phyloP scores from a whole-genome alignment of 2,888 invertebrate species.

The Silvanus unidentatus region DNA sequence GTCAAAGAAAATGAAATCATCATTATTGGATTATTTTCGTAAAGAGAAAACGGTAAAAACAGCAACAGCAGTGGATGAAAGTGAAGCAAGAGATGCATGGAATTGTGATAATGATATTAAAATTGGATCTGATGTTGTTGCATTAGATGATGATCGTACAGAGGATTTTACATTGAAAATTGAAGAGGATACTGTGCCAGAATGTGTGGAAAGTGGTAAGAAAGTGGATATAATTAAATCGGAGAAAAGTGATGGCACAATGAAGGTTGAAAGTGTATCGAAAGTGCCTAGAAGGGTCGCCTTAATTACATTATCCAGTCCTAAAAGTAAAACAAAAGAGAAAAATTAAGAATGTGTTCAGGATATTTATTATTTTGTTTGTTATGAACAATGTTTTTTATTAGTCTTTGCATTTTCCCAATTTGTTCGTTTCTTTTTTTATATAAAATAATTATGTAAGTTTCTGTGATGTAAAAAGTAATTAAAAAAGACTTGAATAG shows the following conservation, averaged over 20 bases:
- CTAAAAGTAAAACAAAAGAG: slow-evolving; percentile 57
- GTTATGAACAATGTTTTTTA: too few species aligned
- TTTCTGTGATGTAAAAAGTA: too few species aligned
- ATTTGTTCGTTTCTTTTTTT: too few species aligned
- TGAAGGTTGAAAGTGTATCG: slow-evolving; percentile 6
- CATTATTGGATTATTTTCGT: slow-evolving; percentile 7
- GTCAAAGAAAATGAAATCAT: slow-evolving; percentile 11
- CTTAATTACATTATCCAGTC: slow-evolving; percentile 72
- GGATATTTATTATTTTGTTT: too few species aligned
- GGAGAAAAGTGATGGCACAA: neutral
- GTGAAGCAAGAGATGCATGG: slow-evolving; percentile 31
- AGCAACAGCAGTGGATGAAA: slow-evolving; percentile 19
- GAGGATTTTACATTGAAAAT: slow-evolving; percentile 32
- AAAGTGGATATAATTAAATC: slow-evolving; percentile 14
- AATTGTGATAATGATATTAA: too few species aligned
- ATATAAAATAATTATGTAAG: too few species aligned
- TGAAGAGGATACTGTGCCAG: slow-evolving; percentile 22
- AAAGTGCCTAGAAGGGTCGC: slow-evolving; percentile 54
- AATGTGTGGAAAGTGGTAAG: slow-evolving; percentile 14
- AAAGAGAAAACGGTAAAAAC: slow-evolving; percentile 8
- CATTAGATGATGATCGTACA: slow-evolving; percentile 18
- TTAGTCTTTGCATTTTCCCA: too few species aligned
- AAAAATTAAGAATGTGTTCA: neutral
- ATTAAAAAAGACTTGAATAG: too few species aligned
- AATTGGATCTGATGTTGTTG: too few species aligned